Evolutionary conservation across 2,797 vertebrate species (phyloP), one percentile per base, ranked within the genome.

Genomic region (Leptoclinus maculatus): DNA sequence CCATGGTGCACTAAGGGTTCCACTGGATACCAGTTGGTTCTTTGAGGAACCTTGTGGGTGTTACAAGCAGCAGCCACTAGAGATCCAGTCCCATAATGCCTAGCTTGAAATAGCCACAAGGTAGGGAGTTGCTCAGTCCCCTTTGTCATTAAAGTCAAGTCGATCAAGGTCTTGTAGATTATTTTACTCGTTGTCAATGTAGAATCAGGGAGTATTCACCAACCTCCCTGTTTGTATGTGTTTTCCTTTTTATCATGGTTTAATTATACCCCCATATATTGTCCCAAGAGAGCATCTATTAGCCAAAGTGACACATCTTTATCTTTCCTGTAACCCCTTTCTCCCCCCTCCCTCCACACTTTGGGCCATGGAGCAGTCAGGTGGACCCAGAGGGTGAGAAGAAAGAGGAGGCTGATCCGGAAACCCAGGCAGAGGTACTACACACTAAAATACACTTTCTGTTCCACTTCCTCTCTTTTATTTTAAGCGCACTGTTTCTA

Each of bases 331-430:
- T 51, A n/a, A 2, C n/a, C 36, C 39, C n/a, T 4, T 57, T 53
- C 3, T 60, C 25, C n/a, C n/a, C n/a, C n/a, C n/a, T n/a, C n/a
- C n/a, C n/a, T n/a, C n/a, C n/a, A n/a, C n/a, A 2, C 13, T 66
- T 39, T 53, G 29, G 66, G 47, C 54, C 64, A 41, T 51, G 72
- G 43, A 89, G 86, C 82, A 95, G 94, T 87, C 94, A 95, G 83
- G 87, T 90, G 53, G 94, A 95, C 7, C 78, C 91, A 7, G 95
- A 95, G 32, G 83, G 85, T 2, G 95, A 95, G 80, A 94, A 93
- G 78, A 94, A 94, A 70, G 95, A 95, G 39, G 92, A 88, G 27
- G 70, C 60, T 13, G 94, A 95, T 76, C 83, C 83, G 7, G 88
- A 74, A 49, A 90, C 87, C 66, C 86, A 93, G 58, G 90, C 83